Evolutionary conservation across 2,113 vertebrate genomes (phyloP), one percentile per base, ranked within the genome.

Genomic region (Rhombomys opimus): DNA sequence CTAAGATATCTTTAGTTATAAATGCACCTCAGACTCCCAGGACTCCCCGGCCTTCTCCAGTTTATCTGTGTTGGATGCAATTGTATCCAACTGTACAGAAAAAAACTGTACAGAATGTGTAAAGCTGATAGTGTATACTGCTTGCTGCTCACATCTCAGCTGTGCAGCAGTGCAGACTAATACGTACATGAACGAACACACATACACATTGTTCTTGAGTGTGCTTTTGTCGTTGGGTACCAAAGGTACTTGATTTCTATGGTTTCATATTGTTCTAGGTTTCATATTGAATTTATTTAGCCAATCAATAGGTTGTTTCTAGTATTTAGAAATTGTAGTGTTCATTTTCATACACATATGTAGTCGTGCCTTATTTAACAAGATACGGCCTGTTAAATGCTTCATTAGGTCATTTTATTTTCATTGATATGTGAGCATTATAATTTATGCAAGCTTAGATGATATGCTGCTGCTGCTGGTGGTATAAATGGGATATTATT

Each of bases 181-280:
- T 27, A 27, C 67, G 35, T 27, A 57, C 11, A 50, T 15, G 22
- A 8, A 57, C 76, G 17, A 46, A 78, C 50, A 54, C 8, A 35
- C 77, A 32, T 1, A 4, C 73, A 6, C 57, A n/a, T 78, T 73
- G 1, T 57, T 95, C 46, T 91, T 15, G 67, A 63, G n/a, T 61
- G 50, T 82, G 32, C 46, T 67, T 94, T 95, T 94, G 65, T 78
- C 23, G 81, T 57, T 95, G 38, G 87, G 7, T 52, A 89, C 65
- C 61, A 75, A 17, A 50, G 67, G 67, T 89, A 32, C 7, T 41
- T n/a, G 38, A 76, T 41, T 65, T 50, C 18, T 75, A 10, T 92
- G 57, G 30, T 23, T 75, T 85, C 8, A 52, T n/a, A 50, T 9
- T 84, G 4, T 81, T 5, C 81, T 85, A 30, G 18, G 50, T 41